Base-by-base conservation (phyloP, 2,797 vertebrate species). In the Thripadectes ignobilis region DNA sequence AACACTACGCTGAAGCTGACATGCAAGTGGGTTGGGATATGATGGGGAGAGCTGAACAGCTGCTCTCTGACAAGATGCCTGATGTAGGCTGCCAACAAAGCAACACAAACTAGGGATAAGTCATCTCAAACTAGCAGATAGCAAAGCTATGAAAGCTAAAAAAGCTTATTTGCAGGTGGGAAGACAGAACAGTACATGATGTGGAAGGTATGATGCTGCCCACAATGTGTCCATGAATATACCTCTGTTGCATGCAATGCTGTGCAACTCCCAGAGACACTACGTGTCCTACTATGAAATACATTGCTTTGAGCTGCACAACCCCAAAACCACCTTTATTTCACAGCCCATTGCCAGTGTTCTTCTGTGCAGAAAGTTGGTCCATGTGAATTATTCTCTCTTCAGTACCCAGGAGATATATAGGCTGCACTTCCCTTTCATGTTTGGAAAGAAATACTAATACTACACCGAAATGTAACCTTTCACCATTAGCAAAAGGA, bases 1-100 rank as follows among this genome's bases (percentile, higher is more conserved):
- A 93, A 90, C 79, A 82, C 87, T 23, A 49, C 34, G 19, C 39
- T 63, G 55, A 68, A 78, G 61, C 11, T 77, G 80, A 90, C 65
- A 78, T 45, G 48, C 38, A 88, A 89, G 93, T 87, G 65, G 74
- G 88, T 14, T 88, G 67, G 49, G 71, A 88, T 48, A 74, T 63
- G 81, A 85, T 48, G 59, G 65, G 36, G 79, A 85, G 68, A 89
- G 48, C 80, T 85, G 76, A 95, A 96, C 85, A 95, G 89, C 66
- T 79, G 86, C 85, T 95, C 90, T 78, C 75, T 61, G 79, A 88
- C 76, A 96, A 91, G 88, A 87, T 84, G 94, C 82, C 67, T 88
- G 65, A 67, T 69, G 80, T n/a, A 85, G 68, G 76, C 78, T 93
- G 83, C 91, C 85, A 95, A 95, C 58, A 93, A 90, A 95, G 80